A percentile compares a stretch with the other conserved stretches of the same genome.
These are phyloP conservation scores for Cricetomys ansorgei DNA, from an alignment of 2,113 vertebrate genomes.

Conservation along the genomic window DNA sequence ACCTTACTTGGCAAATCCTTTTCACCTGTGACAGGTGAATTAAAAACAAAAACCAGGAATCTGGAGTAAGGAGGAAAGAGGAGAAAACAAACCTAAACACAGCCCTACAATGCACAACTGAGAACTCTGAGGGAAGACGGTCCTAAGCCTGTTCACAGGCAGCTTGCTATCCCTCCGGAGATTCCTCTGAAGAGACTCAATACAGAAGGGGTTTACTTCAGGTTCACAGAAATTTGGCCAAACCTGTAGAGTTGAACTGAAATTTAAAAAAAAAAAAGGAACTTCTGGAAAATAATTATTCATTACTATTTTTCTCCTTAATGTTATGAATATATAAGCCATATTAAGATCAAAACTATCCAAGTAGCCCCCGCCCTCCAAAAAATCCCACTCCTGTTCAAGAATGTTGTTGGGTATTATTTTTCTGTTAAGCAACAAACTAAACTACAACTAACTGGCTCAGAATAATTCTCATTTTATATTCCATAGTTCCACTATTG, in stretches of 20 bases:
- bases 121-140: neutral
- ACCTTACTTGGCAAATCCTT: slow-evolving; percentile 19
- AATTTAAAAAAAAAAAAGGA: neutral
- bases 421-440: slow-evolving; percentile 29
- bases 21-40: neutral
- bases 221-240: neutral
- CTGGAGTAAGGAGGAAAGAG: neutral
- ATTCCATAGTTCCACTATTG: neutral
- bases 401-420: neutral
- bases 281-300: neutral
- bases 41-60: neutral
- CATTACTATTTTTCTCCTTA: slow-evolving; percentile 7
- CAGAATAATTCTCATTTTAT: neutral
- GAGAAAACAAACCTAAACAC: neutral
- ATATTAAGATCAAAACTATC: slow-evolving; percentile 16
- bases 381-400: slow-evolving; percentile 3
- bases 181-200: neutral
- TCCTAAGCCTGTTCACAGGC: neutral
- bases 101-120: neutral
- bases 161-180: neutral
- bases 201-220: slow-evolving; percentile 10
- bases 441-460: neutral
- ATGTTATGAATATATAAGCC: neutral
- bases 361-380: neutral
- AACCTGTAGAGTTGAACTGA: neutral